Evolutionary conservation across 1,140 invertebrate species (phyloP).

Genomic region (Ips typographus): DNA sequence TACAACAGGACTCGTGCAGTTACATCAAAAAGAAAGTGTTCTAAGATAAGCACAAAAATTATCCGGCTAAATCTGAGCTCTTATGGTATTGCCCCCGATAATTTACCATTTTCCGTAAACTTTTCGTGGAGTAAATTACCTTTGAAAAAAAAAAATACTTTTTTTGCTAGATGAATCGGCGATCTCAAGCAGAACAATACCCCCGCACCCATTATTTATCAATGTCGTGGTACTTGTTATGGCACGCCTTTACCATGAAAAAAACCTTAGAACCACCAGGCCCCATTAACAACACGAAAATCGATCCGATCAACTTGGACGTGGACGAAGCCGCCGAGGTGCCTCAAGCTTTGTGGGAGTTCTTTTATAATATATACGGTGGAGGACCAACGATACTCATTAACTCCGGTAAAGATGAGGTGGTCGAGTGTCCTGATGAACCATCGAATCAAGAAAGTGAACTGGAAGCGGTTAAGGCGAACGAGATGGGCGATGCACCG

Average conservation of each 20-base stretch:
- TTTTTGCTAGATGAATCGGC: conserved; percentile 61
- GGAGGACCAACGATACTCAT: conserved; percentile 78
- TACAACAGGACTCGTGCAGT: too few relatives aligned
- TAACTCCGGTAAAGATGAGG: conserved; percentile 30
- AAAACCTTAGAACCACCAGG: conserved; percentile 77
- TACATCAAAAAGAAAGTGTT: too few relatives aligned
- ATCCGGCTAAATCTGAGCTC: too few relatives aligned
- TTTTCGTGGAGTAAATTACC: too few relatives aligned
- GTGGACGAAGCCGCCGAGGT: conserved; percentile 70
- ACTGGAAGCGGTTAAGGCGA: neutral
- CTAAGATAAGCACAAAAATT: too few relatives aligned
- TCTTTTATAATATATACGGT: conserved; percentile 80
- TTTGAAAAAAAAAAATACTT: too few relatives aligned
- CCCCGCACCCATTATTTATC: conserved; percentile 76
- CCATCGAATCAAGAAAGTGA: neutral
- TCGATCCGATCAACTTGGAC: conserved; percentile 53
- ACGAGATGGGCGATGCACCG: conserved; percentile 7
- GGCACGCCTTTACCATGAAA: conserved; percentile 85
- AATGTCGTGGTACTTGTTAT: conserved; percentile 86
- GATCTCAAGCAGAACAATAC: conserved; percentile 59
- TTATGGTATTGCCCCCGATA: too few relatives aligned
- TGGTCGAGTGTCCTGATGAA: conserved; percentile 6
- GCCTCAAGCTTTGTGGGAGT: conserved; percentile 81
- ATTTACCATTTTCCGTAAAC: too few relatives aligned
- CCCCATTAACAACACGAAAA: conserved; percentile 81